Evolutionary conservation across 2,797 vertebrate species (phyloP), one percentile per base, ranked within the genome.

Genomic region (Melanotaenia pygmaea): DNA sequence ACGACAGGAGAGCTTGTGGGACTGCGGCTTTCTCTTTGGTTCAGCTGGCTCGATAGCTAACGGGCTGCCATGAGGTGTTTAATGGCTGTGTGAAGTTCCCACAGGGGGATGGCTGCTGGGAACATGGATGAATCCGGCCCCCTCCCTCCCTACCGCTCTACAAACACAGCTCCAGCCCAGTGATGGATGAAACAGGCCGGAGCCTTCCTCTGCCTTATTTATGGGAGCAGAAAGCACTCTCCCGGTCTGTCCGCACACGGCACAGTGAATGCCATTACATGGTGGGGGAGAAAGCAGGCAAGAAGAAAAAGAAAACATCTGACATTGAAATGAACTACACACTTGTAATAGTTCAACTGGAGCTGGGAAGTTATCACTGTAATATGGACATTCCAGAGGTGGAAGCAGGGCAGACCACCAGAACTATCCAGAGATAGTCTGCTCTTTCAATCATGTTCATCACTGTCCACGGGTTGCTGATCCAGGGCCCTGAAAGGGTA

Each of bases 101-200:
- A 64, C 82, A 80, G 83, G 86, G 86, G 89, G 80, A 72, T 0
- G 76, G 82, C 88, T 91, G 85, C 85, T 89, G 83, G 90, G 89
- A 92, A 93, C 91, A 81, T 53, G 81, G 85, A 90, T 88, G 84
- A 79, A 86, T 86, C 84, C 72, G 58, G 53, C 71, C 77, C 65
- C 72, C 74, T 74, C 68, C 7, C 74, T 81, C 84, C 80, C 75
- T 75, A 70, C 87, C 73, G 77, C 75, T 92, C 84, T 59, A 82
- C 86, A 90, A 92, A 92, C 88, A 88, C 81, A 85, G 61, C 84
- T 86, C 81, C 66, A 61, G 77, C 70, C 76, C 86, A 16, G 82
- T 93, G 91, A 93, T 94, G 92, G 91, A 93, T 90, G 91, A 84
- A 93, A 88, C 92, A 93, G 92, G 86, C 89, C 32, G 64, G 81